These are phyloP conservation scores for Sapajus apella DNA, from an alignment of 2,113 vertebrate species.

Conservation along the genomic window DNA sequence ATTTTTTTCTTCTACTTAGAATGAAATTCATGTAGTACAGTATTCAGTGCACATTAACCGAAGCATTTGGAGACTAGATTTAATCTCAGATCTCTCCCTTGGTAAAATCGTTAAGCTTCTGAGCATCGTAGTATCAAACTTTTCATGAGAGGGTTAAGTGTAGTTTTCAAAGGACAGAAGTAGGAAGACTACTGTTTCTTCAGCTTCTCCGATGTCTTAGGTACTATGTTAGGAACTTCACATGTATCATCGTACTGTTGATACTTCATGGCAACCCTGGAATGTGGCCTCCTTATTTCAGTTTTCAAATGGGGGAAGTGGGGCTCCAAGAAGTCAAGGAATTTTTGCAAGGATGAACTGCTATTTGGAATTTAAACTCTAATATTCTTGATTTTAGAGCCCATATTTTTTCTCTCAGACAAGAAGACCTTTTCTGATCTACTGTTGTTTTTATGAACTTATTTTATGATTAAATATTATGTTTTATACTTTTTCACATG, in stretches of 20 bases:
- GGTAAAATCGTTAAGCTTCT: neutral
- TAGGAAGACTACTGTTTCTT: neutral
- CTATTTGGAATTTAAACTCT: neutral
- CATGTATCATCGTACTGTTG: neutral
- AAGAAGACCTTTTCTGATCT: neutral
- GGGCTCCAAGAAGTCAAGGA: neutral
- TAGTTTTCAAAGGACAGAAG: neutral
- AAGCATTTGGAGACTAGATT: neutral
- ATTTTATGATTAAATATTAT: slow-evolving; percentile 24
- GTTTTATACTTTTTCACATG: neutral
- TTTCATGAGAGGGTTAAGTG: neutral
- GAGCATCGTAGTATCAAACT: neutral
- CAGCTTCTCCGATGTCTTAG: neutral
- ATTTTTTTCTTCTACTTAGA: slow-evolving; percentile 19
- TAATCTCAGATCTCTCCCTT: neutral
- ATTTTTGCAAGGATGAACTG: neutral
- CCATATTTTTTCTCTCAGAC: neutral
- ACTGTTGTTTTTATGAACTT: neutral
- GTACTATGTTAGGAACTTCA: neutral
- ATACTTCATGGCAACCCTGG: neutral
- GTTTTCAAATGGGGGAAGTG: neutral
- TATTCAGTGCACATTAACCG: neutral
- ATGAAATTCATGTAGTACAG: neutral
- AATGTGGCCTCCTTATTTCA: neutral
- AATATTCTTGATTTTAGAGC: neutral